Evolutionary conservation across 2,113 vertebrate genomes (phyloP), one percentile per base, ranked within the genome.

Genomic region (Catagonus wagneri): DNA sequence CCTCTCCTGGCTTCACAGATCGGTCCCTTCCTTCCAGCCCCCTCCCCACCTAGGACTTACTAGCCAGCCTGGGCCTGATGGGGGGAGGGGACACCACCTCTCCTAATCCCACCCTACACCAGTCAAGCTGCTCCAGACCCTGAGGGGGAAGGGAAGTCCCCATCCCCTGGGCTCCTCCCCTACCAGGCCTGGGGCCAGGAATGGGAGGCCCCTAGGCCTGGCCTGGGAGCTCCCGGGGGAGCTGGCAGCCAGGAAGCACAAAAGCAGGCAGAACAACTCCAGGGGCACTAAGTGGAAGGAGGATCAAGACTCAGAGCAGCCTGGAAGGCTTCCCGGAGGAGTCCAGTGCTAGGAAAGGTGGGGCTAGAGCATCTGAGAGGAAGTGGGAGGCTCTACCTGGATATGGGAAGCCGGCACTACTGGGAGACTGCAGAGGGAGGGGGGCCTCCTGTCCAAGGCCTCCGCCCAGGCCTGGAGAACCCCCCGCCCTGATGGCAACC

Each of bases 211-310:
- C 93, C 94, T 69, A 83, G 78, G 94, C 95, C 75, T 88, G 89
- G 84, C 83, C 94, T 56, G 36, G 86, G 78, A 91, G 96, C 96
- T 98, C 95, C 92, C 85, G 69, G 39, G 83, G 95, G 97, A 94
- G 58, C 63, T 81, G 93, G 96, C 95, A 97, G 96, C 96, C 96
- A 95, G 93, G 90, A 97, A 96, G 97, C 96, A 95, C 88, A 97
- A 94, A 92, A 97, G 96, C 88, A 97, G 96, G 86, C 86, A 85
- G 90, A 96, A 89, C 89, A 88, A 97, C 95, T 93, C 94, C 65
- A 85, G 94, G 78, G 85, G 72, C 1, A 0, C 76, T 75, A 50
- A 54, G 63, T 85, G n/a, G 72, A 86, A 96, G 91, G 63, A 72
- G 81, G 2, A 0, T n/a, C 36, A 84, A 23, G 56, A 80, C 54